phyloP scores from a whole-genome alignment of 92 coral and sea anemone species.

The Virgularia gustaviana region DNA sequence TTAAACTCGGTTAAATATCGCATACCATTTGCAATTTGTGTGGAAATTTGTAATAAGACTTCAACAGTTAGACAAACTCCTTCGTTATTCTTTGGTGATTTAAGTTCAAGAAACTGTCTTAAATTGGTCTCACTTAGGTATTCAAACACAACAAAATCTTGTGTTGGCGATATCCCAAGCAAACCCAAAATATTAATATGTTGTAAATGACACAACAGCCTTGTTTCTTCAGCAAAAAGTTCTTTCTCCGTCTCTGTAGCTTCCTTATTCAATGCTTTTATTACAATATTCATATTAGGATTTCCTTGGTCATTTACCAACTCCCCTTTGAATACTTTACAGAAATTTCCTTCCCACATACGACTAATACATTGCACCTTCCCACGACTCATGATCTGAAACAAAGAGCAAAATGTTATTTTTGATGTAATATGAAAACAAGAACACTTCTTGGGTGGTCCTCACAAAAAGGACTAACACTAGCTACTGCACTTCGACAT shows the following conservation, averaged over 20 bases:
- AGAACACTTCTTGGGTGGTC: too few relatives aligned
- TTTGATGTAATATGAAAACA: too few relatives aligned
- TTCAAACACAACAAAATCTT: slow-evolving; percentile 89
- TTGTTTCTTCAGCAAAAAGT: slow-evolving; percentile 67
- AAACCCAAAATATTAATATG: slow-evolving; percentile 78
- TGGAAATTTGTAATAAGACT: slow-evolving; percentile 67
- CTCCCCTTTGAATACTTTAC: slow-evolving; percentile 75
- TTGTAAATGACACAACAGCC: slow-evolving; percentile 68
- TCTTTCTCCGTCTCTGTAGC: slow-evolving; percentile 64
- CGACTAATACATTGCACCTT: slow-evolving; percentile 78
- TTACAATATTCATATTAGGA: slow-evolving; percentile 64
- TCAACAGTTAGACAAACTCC: slow-evolving; percentile 51
- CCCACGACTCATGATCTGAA: slow-evolving; percentile 76
- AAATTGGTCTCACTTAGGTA: slow-evolving; percentile 77
- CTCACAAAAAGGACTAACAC: too few relatives aligned
- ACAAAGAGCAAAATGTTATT: neutral
- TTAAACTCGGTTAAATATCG: slow-evolving; percentile 74
- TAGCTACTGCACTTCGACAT: neutral
- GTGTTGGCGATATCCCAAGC: slow-evolving; percentile 78
- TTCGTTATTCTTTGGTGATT: slow-evolving; percentile 52
- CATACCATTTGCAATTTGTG: slow-evolving; percentile 92
- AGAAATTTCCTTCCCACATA: slow-evolving; percentile 83
- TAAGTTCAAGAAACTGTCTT: slow-evolving; percentile 54
- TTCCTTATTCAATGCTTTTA: slow-evolving; percentile 70
- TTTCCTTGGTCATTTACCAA: slow-evolving; percentile 64